Evolutionary conservation across 1,140 invertebrate genomes (phyloP), one percentile per base, ranked within the genome.

Genomic region (Lepidurus packardi): DNA sequence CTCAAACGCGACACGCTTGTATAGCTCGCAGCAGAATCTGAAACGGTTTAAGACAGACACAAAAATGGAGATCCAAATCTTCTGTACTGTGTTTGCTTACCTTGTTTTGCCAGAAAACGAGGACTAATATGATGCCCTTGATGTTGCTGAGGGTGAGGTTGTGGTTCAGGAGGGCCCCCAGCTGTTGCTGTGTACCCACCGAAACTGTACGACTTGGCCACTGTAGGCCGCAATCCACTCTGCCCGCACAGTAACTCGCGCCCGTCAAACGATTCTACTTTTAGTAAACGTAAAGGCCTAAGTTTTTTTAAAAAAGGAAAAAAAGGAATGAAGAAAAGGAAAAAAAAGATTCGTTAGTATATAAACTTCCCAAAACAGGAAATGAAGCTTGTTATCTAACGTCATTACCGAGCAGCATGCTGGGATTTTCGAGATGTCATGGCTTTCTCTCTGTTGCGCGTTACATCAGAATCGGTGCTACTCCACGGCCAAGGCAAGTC

Each of bases 151-250:
- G 47, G 75, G 25, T 45, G 25, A n/a, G 25, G 45, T 21, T 73
- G 76, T 24, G 21, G 53, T 77, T 77, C 44, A 42, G 53, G 42
- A n/a, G 53, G 47, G 74, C 47, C 76, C 41, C n/a, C 75, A 10
- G 73, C 47, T 21, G 44, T 77, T 5, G 75, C 79, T 42, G 90
- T 89, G 82, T 94, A 94, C 21, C 93, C 93, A 34, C 92, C 92
- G 82, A 95, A 95, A 83, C 93, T 94, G 85, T 92, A 93, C 24
- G 92, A 92, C 85, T 95, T 95, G 76, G 92, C 90, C 25, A 95
- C 92, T 0, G 87, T 89, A 44, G 89, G 88, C 25, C 89, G 84
- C 21, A 84, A 85, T 79, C 86, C 86, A 86, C 84, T 65, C 84
- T 87, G 83, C 85, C 84, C 73, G 85, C 87, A 82, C 21, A 80